Conservation (phyloP, 2,888 invertebrate genomes). For the Entomobrya multifasciata region DNA sequence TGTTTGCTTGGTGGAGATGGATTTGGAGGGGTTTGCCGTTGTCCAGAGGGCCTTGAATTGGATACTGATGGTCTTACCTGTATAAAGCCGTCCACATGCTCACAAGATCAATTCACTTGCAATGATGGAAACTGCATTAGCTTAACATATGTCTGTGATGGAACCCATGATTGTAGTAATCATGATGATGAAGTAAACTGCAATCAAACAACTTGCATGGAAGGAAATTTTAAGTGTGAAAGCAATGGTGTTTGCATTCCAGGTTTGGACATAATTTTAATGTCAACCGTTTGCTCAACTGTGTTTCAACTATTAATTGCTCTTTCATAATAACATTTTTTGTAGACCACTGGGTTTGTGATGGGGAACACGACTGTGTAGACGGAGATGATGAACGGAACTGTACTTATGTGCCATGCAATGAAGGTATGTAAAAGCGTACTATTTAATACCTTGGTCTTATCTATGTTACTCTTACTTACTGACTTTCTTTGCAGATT, state of each 20-base stretch:
- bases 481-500: slow-evolving; percentile 58
- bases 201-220: slow-evolving; percentile 67
- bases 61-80: slow-evolving; percentile 80
- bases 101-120: slow-evolving; percentile 84
- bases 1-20: slow-evolving; percentile 80
- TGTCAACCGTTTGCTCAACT: not conserved
- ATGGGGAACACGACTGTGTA: slow-evolving; percentile 59
- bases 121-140: slow-evolving; percentile 83
- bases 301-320: not conserved
- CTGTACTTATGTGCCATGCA: slow-evolving; percentile 69
- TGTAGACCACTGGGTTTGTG: slow-evolving; percentile 65
- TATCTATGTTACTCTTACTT: not conserved
- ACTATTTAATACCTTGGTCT: not conserved
- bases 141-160: slow-evolving; percentile 79
- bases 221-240: slow-evolving; percentile 60
- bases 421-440: slow-evolving; percentile 65
- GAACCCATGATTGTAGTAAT: slow-evolving; percentile 78
- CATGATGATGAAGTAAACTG: slow-evolving; percentile 79
- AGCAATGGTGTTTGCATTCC: slow-evolving; percentile 65
- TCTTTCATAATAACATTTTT: not conserved
- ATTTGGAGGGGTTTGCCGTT: slow-evolving; percentile 80
- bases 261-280: slow-evolving; percentile 45
- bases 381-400: slow-evolving; percentile 68
- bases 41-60: slow-evolving; percentile 81
- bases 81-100: slow-evolving; percentile 54